These are phyloP conservation scores for Microplitis manilae DNA, from an alignment of 2,888 invertebrate species.

Conservation along the genomic window DNA sequence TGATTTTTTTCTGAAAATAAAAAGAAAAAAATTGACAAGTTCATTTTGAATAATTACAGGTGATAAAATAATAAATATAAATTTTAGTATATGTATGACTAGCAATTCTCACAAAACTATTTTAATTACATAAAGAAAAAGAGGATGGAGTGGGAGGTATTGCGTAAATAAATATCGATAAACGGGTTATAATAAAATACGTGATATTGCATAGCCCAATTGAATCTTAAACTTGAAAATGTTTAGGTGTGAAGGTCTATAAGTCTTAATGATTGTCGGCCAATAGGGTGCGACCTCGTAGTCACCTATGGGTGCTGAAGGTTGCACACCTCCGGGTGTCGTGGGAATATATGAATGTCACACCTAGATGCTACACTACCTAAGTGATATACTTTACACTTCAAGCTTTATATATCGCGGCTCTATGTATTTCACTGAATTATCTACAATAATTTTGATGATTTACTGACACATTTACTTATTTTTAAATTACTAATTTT, in stretches of 20 bases:
- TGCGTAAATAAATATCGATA: not conserved
- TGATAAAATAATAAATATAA: not conserved
- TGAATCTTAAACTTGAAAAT: conserved; percentile 26
- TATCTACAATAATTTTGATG: not conserved
- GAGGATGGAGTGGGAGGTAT: not conserved
- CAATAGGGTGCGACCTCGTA: conserved; percentile 48
- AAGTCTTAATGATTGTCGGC: conserved; percentile 31
- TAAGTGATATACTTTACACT: conserved; percentile 2
- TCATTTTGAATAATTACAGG: not conserved
- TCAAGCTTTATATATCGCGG: not conserved
- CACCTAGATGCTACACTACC: conserved; percentile 29
- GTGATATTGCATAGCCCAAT: not conserved
- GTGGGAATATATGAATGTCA: conserved; percentile 42
- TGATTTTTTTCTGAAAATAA: not conserved
- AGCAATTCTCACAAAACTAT: not conserved
- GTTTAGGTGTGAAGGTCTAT: conserved; percentile 29
- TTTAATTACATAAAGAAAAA: not conserved
- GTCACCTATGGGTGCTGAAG: conserved; percentile 22
- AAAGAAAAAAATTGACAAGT: not conserved
- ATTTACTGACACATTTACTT: not conserved
- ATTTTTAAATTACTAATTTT: not conserved
- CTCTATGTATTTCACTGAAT: not conserved
- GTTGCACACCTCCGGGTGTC: conserved; percentile 15
- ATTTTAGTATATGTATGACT: not conserved
- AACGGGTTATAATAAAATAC: not conserved